These are phyloP conservation scores for Trissolcus basalis DNA, from an alignment of 1,140 invertebrate species.

Conservation along the genomic window DNA sequence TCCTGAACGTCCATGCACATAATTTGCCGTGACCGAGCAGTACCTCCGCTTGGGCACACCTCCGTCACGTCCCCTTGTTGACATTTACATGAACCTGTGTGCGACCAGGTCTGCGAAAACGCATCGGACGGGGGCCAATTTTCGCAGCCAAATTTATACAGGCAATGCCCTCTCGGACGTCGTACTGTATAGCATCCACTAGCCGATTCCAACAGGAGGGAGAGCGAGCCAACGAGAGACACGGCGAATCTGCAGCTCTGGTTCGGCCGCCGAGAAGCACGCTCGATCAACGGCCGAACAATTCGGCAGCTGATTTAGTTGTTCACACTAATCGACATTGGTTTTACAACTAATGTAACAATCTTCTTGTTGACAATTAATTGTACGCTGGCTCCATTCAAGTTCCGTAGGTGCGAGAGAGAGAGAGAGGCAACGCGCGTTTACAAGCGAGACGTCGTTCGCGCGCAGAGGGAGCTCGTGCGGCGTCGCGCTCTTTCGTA, in stretches of 20 bases:
- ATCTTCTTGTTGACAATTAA: background rate
- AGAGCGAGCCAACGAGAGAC: too few species aligned
- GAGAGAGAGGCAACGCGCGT: background rate
- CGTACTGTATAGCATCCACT: slow-evolving; percentile 11
- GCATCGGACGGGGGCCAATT: slow-evolving; percentile 14
- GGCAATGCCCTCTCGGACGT: slow-evolving; percentile 9
- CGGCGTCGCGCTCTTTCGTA: slow-evolving; percentile 36
- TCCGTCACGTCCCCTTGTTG: slow-evolving; percentile 59
- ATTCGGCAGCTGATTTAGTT: too few species aligned
- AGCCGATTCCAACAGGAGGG: too few species aligned
- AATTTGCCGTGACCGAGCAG: slow-evolving; percentile 64
- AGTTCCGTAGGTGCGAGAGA: slow-evolving; percentile 6
- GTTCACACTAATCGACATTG: too few species aligned
- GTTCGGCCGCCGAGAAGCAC: too few species aligned
- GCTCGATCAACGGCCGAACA: background rate
- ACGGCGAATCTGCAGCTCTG: background rate
- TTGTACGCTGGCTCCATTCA: background rate
- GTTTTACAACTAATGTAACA: background rate
- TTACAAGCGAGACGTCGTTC: background rate
- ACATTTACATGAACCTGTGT: slow-evolving; percentile 67
- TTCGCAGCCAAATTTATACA: slow-evolving; percentile 14
- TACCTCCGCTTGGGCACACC: slow-evolving; percentile 57
- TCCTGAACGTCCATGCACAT: slow-evolving; percentile 74
- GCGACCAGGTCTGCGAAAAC: slow-evolving; percentile 8
- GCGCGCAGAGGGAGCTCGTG: slow-evolving; percentile 37